phyloP scores from a whole-genome alignment of 1,140 invertebrate genomes.

The Drosophila pseudoobscura region DNA sequence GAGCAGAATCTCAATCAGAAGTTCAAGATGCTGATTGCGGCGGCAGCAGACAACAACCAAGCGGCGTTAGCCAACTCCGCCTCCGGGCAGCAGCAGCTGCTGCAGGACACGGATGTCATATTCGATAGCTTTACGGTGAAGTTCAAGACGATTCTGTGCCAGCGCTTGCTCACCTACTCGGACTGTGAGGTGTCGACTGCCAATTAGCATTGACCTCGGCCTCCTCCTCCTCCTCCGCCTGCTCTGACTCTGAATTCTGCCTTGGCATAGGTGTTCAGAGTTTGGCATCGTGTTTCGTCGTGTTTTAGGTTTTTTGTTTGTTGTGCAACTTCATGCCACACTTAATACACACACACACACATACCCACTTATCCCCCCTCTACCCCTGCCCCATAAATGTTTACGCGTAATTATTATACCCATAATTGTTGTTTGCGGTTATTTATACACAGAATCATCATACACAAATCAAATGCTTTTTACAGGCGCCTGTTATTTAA shows the following conservation, averaged over 20 bases:
- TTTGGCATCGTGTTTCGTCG: conserved; percentile 43
- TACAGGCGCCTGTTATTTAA: conserved; percentile 73
- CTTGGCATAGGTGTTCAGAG: neutral
- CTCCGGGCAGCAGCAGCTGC: conserved; percentile 22
- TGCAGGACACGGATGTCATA: conserved; percentile 78
- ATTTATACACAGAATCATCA: conserved; percentile 45
- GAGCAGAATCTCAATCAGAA: conserved; percentile 81
- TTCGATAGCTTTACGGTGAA: conserved; percentile 80
- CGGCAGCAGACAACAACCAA: conserved; percentile 53
- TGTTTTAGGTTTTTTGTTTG: conserved; percentile 43
- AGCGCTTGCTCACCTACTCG: conserved; percentile 79
- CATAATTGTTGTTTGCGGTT: conserved; percentile 77
- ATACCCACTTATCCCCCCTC: neutral
- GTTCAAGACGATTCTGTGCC: conserved; percentile 82
- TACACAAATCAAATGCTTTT: conserved; percentile 63
- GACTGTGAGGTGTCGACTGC: conserved; percentile 42
- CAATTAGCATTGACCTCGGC: conserved; percentile 55
- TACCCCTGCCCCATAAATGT: conserved; percentile 27
- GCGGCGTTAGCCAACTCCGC: conserved; percentile 3
- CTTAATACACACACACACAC: conserved; percentile 4
- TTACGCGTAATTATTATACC: conserved; percentile 61
- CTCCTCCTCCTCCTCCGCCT: conserved; percentile 1
- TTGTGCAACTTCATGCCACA: conserved; percentile 36
- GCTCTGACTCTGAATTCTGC: conserved; percentile 18
- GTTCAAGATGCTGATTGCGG: conserved; percentile 75